These are phyloP conservation scores for Sycophila sp. DNA, from an alignment of 1,140 invertebrate species.

Conservation along the genomic window DNA sequence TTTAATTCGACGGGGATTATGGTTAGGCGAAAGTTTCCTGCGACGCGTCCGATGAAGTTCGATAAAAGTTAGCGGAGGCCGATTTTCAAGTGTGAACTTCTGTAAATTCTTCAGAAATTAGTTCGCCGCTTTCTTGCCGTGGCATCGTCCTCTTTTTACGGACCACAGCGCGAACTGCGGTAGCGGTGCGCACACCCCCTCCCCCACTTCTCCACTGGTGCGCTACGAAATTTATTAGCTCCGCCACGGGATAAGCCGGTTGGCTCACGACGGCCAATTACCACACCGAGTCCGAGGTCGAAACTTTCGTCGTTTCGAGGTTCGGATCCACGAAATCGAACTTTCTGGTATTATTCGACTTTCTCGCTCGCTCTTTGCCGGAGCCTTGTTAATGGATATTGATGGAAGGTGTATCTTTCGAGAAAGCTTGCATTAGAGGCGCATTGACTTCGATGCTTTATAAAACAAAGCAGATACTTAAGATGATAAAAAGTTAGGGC, in stretches of 20 bases:
- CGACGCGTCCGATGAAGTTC: background rate
- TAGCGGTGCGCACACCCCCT: no score
- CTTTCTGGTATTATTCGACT: no score
- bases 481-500: no score
- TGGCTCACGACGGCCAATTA: background rate
- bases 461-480: no score
- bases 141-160: no score
- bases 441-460: no score
- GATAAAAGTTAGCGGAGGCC: background rate
- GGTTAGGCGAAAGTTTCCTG: slow-evolving; percentile 3
- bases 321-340: no score
- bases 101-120: slow-evolving; percentile 9
- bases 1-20: slow-evolving; percentile 22
- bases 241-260: background rate
- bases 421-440: no score
- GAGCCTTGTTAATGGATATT: no score
- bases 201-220: background rate
- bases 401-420: no score
- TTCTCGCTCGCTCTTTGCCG: no score
- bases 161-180: no score
- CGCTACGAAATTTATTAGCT: background rate
- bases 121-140: background rate
- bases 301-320: background rate
- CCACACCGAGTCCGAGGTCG: background rate
- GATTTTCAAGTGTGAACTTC: background rate